phyloP scores from a whole-genome alignment of 2,113 vertebrate genomes.

The Nothocercus julius region DNA sequence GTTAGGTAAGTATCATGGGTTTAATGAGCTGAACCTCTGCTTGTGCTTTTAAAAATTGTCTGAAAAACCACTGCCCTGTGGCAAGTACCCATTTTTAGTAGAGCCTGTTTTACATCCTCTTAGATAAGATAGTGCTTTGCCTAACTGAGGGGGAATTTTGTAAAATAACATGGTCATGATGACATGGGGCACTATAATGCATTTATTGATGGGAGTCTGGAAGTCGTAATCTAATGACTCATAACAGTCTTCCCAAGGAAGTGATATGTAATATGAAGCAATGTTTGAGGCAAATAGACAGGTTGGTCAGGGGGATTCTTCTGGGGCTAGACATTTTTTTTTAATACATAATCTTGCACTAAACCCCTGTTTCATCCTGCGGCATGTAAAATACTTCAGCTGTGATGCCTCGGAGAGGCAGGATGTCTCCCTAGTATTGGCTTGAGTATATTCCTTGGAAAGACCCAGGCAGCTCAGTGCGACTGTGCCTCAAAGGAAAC shows the following conservation, averaged over 20 bases:
- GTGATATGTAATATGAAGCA: background rate
- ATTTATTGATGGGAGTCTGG: slow-evolving; percentile 23
- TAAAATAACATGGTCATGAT: slow-evolving; percentile 26
- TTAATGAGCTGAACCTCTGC: background rate
- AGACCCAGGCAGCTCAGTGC: slow-evolving; percentile 1
- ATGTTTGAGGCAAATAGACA: background rate
- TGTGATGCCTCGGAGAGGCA: background rate
- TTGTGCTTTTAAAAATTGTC: background rate
- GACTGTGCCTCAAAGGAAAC: slow-evolving; percentile 25
- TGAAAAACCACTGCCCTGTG: background rate
- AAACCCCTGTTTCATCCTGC: background rate
- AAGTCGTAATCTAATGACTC: background rate
- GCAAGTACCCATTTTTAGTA: background rate
- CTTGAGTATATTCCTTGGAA: background rate
- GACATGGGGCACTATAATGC: background rate
- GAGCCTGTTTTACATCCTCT: background rate
- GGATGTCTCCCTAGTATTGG: background rate
- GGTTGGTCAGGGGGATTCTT: background rate
- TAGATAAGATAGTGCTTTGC: slow-evolving; percentile 31
- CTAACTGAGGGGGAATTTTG: background rate
- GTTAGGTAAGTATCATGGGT: background rate
- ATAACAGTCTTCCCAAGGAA: background rate
- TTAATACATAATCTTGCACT: background rate
- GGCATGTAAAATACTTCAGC: background rate
- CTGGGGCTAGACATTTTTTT: background rate